Evolutionary conservation across 2,113 vertebrate genomes (phyloP).

Genomic region (Atractosteus spatula): DNA sequence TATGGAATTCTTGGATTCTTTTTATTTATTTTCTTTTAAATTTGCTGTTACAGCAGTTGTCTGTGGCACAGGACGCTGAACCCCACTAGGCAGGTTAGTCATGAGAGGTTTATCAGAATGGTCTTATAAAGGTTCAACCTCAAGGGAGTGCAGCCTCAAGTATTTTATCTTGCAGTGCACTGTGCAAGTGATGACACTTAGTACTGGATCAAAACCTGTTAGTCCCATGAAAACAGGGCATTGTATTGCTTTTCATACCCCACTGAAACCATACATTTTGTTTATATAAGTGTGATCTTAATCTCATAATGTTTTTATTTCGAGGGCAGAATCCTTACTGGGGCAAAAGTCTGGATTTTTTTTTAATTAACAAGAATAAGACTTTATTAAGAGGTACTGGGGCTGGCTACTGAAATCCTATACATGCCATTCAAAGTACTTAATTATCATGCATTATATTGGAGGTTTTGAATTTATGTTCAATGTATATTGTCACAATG

Average conservation of each 20-base stretch:
- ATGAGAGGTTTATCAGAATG: background rate
- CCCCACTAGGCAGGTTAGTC: background rate
- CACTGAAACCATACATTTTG: conserved; percentile 26
- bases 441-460: no score
- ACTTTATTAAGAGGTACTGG: no score
- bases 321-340: background rate
- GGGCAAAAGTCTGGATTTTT: background rate
- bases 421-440: background rate
- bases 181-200: conserved; percentile 12
- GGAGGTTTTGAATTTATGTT: no score
- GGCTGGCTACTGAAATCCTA: no score
- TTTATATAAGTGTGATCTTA: conserved; percentile 12
- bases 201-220: conserved; percentile 24
- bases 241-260: conserved; percentile 15
- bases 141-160: background rate
- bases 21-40: no score
- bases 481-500: background rate
- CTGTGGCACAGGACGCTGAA: background rate
- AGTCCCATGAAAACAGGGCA: conserved; percentile 22
- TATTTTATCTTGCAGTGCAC: background rate
- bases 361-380: background rate
- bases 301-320: conserved; percentile 9
- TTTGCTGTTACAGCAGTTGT: background rate
- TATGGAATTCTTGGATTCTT: no score
- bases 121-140: background rate